Evolutionary conservation across 2,888 invertebrate species (phyloP).

Genomic region (Athalia rosae): DNA sequence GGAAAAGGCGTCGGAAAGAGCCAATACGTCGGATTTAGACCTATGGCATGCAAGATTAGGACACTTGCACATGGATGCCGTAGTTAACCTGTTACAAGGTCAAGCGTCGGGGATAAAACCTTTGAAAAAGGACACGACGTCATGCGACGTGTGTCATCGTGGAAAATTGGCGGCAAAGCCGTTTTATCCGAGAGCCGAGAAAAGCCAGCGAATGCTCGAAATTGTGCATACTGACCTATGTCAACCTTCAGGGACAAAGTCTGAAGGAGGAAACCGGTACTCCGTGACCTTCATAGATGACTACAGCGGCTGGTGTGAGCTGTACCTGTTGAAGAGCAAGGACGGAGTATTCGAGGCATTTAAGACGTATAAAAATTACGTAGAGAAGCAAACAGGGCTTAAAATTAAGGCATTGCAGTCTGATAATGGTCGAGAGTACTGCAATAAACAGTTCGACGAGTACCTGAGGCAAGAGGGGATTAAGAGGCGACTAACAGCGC

Average conservation of each 20-base stretch:
- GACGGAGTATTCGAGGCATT: conserved; percentile 48
- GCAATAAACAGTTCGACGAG: conserved; percentile 49
- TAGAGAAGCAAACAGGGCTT: conserved; percentile 50
- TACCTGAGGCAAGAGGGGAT: conserved; percentile 50
- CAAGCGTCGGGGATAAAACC: not conserved
- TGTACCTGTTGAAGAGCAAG: conserved; percentile 52
- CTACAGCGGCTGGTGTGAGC: conserved; percentile 54
- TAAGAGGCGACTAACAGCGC: not conserved
- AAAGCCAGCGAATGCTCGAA: conserved; percentile 42
- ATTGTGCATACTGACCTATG: conserved; percentile 56
- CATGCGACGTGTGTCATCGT: conserved; percentile 40
- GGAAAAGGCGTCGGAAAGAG: not conserved
- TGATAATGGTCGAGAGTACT: conserved; percentile 52
- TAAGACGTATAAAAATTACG: conserved; percentile 49
- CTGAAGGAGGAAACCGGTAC: conserved; percentile 53
- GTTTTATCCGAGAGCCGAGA: conserved; percentile 35
- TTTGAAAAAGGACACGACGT: not conserved
- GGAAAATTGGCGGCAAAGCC: conserved; percentile 46
- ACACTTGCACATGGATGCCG: not conserved
- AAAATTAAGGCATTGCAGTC: conserved; percentile 51
- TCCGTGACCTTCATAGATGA: conserved; percentile 59
- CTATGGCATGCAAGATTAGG: not conserved
- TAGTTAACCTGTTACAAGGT: not conserved
- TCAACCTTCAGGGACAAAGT: conserved; percentile 52
- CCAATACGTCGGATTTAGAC: not conserved